Evolutionary conservation across 1,140 invertebrate species (phyloP).

Genomic region (Drosophila nebulosa): DNA sequence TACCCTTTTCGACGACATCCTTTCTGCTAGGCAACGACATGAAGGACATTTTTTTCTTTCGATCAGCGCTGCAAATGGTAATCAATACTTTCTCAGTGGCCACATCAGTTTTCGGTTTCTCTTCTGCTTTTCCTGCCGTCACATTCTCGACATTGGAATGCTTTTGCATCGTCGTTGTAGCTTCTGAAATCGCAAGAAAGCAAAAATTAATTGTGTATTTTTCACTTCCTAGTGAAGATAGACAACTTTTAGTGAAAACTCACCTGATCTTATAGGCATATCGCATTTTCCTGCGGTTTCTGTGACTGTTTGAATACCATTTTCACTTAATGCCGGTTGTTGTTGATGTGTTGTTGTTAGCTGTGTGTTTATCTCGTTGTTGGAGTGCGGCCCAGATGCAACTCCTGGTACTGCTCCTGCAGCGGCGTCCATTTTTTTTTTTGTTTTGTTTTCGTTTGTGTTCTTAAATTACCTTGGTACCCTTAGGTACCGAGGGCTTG

Average conservation of each 20-base stretch:
- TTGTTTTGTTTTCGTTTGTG: background rate
- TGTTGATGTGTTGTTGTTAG: conserved; percentile 36
- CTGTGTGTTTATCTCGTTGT: conserved; percentile 37
- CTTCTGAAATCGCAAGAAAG: conserved; percentile 5
- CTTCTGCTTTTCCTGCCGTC: conserved; percentile 26
- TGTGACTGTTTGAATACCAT: conserved; percentile 69
- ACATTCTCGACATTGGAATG: conserved; percentile 38
- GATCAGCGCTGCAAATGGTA: conserved; percentile 70
- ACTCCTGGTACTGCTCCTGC: conserved; percentile 8
- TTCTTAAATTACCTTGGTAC: background rate
- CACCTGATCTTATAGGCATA: conserved; percentile 35
- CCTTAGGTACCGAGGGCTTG: background rate
- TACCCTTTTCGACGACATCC: conserved; percentile 70
- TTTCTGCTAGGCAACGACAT: conserved; percentile 66
- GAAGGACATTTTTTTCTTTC: conserved; percentile 65
- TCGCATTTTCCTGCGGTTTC: conserved; percentile 58
- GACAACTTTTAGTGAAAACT: background rate
- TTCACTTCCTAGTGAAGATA: background rate
- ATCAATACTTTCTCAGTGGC: conserved; percentile 62
- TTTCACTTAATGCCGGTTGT: conserved; percentile 57
- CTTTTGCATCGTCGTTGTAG: conserved; percentile 2
- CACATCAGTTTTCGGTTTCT: conserved; percentile 37
- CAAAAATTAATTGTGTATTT: conserved; percentile 1
- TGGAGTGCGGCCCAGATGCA: conserved; percentile 25
- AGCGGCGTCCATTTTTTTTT: conserved; percentile 43